Evolutionary conservation across 1,140 invertebrate genomes (phyloP), one percentile per base, ranked within the genome.

Genomic region (Aphelenchoides fujianensis): DNA sequence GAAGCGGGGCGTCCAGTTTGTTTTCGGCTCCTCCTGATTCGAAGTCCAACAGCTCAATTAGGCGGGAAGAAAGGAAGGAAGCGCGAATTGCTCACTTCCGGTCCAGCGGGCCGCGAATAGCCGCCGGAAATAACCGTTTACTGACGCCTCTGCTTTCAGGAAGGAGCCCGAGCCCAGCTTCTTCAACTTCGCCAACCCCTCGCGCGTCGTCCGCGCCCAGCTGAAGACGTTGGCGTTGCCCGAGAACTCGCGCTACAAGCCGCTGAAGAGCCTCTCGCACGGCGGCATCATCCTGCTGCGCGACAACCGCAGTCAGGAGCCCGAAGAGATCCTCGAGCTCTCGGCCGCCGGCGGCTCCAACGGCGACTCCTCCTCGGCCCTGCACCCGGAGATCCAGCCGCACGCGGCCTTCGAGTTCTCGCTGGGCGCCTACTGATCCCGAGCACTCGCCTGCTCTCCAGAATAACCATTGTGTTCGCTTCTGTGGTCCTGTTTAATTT

Each of bases 271-370:
- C 35, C 87, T 95, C 7, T 89, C 90, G 12, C 93, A 94, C 82
- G 95, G 96, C 34, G 96, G 96, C 23, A 91, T 97, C 30, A 94
- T 98, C 88, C 89, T 98, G 74, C 90, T 93, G 81, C 91, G 92
- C 53, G 86, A 89, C 82, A 89, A 89, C 57, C 91, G 91, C 68
- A 89, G 90, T 12, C 89, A 89, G 0, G 92, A 94, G 82, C 90
- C 91, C 75, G 88, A 89, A 72, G 91, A 94, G 74, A 88, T 97
- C 28, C 94, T 98, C 1, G 94, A 97, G 85, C 92, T 93, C 12
- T 91, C 91, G 37, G 89, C 76, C 0, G 78, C 76, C 53, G 78
- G 75, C 28, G 79, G 78, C n/a, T 32, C 63, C 23, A 68, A 66
- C 30, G 37, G 31, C 16, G 57, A 79, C 1, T 64, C 52, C 27